Base-by-base conservation (phyloP, 1,140 invertebrate species). In the Drosophila pectinifera region DNA sequence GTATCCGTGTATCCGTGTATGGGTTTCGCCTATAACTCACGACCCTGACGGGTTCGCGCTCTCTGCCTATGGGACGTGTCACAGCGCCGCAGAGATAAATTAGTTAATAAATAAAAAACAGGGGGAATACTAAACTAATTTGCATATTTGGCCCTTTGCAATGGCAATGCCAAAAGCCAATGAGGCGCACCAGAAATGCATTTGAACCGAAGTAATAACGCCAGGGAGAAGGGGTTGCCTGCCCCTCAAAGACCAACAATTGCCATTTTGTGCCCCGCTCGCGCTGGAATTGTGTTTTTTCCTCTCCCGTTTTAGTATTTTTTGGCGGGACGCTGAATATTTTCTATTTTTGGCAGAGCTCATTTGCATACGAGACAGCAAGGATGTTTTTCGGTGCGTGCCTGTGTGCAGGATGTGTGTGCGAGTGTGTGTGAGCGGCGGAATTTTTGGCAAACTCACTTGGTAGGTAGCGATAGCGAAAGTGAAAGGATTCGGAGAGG, bases 141-240 rank as follows among this genome's bases (percentile, higher is more conserved):
- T 89, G 85, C 84, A 89, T 89, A 89, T 89, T 36, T 89, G 80
- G 83, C 83, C 83, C 84, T 88, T 86, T 88, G 64, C 78, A 53
- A 53, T 53, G 49, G 46, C 39, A 79, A 81, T 70, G 82, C 63
- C 82, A 64, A 84, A 88, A 88, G 82, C 82, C 84, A 88, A 88
- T 88, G 84, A 88, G 84, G 84, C 84, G 84, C 76, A 89, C 84
- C 83, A 55, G 65, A 89, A 89, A 88, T 88, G 83, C 83, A 89
- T 78, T 89, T 90, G 65, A 80, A 59, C 62, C 62, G 65, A 68
- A 54, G 36, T 54, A 68, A 54, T 34, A 53, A 53, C 36, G 38
- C 49, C 31, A 34, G 4, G 48, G 16, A 8, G 48, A 53, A 53
- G 31, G 49, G 49, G 4, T 51, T 34, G 48, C 42, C 48, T 53